Base-by-base conservation (phyloP, 2,113 vertebrate genomes). In the Cynoglossus semilaevis region DNA sequence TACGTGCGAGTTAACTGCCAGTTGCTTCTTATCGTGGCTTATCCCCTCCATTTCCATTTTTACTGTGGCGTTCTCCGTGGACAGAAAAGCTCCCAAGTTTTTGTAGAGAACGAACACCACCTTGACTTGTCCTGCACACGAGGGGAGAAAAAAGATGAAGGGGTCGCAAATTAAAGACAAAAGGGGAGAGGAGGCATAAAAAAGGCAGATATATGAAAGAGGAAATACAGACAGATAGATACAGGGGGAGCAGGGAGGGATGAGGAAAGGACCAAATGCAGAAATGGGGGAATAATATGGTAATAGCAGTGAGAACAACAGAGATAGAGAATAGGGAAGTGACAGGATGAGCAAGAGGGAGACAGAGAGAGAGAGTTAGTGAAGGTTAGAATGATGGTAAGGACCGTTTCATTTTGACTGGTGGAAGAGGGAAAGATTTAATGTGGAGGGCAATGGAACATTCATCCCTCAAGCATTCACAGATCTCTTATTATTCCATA, bases 81-180 rank as follows among this genome's bases (percentile, higher is more conserved):
- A 94, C 70, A 97, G 86, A 70, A 97, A 97, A 36, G 91, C 87
- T 12, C 94, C 94, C 88, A 97, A 77, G 75, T 97, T 96, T 82
- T 97, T 96, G 82, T 96, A 97, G 5, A 96, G 89, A 42, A 94
- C 89, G 67, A 96, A 96, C 49, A 97, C 95, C 44, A 97, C 94
- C 81, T 96, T 97, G 71, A 95, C 94, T 79, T 95, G 94, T 62
- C 95, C 95, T 97, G 85, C 29, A 57, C 3, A 19, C 13, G 29
- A 60, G 66, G 29, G 51, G 44, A 66, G n/a, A 45, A 12, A 58
- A 60, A 37, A 48, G 51, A 58, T 42, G 36, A 54, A 43, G 13
- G 58, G 40, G 57, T 14, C 35, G 22, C 22, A 12, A 22, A 45
- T 48, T 4, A 48, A 42, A 52, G 34, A 42, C 42, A 18, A 34